These are phyloP conservation scores for Lycaena phlaeas DNA, from an alignment of 2,888 invertebrate species.

Conservation along the genomic window DNA sequence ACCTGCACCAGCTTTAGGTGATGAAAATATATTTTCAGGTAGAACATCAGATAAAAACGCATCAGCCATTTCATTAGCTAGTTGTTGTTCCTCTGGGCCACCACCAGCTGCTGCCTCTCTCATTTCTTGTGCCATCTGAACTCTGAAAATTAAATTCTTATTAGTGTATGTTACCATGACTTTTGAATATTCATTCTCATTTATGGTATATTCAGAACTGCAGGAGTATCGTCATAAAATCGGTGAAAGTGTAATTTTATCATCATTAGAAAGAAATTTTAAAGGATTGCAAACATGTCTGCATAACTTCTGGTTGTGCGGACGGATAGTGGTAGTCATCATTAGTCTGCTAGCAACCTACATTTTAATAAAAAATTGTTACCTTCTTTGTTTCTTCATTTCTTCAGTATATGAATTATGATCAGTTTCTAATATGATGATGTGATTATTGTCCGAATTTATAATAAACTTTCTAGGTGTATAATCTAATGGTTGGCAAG, in stretches of 20 bases:
- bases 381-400: conserved; percentile 89
- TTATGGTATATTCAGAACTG: conserved; percentile 45
- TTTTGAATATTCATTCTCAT: not conserved
- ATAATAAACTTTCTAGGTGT: conserved; percentile 97
- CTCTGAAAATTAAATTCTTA: conserved; percentile 49
- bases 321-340: no score
- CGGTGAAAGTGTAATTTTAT: conserved; percentile 44
- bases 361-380: conserved; percentile 13
- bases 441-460: conserved; percentile 90
- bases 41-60: conserved; percentile 95
- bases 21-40: conserved; percentile 94
- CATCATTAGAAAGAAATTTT: conserved; percentile 37
- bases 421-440: conserved; percentile 96
- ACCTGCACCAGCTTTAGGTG: conserved; percentile 93
- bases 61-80: conserved; percentile 98
- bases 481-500: conserved; percentile 92
- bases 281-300: no score
- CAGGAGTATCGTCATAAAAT: conserved; percentile 60
- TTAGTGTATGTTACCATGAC: not conserved
- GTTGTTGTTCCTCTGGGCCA: conserved; percentile 94
- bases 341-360: no score
- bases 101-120: conserved; percentile 87
- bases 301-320: no score
- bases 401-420: conserved; percentile 99
- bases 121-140: conserved; percentile 99